Base-by-base conservation (phyloP, 2,113 vertebrate species). In the Ploceus nigricollis region DNA sequence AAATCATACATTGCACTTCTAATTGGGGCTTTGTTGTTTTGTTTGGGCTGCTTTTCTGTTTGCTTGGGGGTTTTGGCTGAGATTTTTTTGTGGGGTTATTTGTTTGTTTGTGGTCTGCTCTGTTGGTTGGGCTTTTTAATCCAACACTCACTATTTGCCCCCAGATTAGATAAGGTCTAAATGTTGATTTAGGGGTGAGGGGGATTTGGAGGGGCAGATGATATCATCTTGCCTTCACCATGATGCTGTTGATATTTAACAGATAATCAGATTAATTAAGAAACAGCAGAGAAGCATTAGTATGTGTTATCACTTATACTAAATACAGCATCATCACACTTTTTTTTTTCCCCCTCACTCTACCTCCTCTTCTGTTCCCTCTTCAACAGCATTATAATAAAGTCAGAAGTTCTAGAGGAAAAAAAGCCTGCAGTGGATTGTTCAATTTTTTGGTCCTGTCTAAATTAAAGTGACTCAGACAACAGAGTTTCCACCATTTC, bases 181-280 rank as follows among this genome's bases (percentile, higher is more conserved):
- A 25, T 20, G 24, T 22, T 64, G 42, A 42, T 30, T 30, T 37
- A 13, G 18, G 27, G 18, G 10, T 25, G 48, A 25, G 20, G 10
- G 1, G 13, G 44, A 31, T 27, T 27, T 60, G 22, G 25, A 75
- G 35, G 6, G 5, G 30, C 10, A 53, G 18, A 30, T 1, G 6
- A 65, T 2, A 6, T 28, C 35, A 11, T 23, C 39, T 18, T 57
- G 25, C 33, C 25, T 79, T 71, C 37, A 56, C 54, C n/a, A 2
- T 31, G 47, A 47, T 7, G 21, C 21, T 63, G 47, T 22, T 77
- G 33, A 4, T 66, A 53, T 53, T 89, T 66, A 57, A 45, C 27
- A 78, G n/a, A 33, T 31, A 69, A 89, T 44, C 40, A 91, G 56
- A 31, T 65, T 31, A 78, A 82, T 89, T 84, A 42, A 71, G 78